Evolutionary conservation across 2,113 vertebrate species (phyloP), one percentile per base, ranked within the genome.

Genomic region (Eidolon helvum): DNA sequence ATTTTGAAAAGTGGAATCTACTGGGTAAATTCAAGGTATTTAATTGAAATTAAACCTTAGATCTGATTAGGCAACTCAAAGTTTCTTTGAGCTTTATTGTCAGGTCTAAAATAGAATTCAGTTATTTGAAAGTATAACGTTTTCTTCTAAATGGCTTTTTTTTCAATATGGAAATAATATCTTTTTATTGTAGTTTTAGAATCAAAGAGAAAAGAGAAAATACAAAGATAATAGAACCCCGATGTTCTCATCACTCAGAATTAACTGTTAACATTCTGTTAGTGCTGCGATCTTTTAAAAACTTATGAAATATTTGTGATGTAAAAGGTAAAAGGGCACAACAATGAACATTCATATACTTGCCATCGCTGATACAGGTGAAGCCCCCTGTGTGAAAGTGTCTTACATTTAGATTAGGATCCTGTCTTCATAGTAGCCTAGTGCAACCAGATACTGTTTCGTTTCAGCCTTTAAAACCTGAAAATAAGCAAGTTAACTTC

Each of bases 31-130:
- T 95, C 69, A 75, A 43, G 59, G 16, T 90, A 83, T 94, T 87
- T 93, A 24, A 71, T 91, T 68, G 48, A 94, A 92, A 80, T 94
- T 57, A 90, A 87, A 30, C 1, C 43, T 92, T 90, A 78, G 30
- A 40, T 87, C 45, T 86, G 77, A 96, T 40, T 68, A 72, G 84
- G 78, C 30, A 93, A 65, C 50, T 89, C 43, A 59, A 53, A 63
- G 11, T 72, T 93, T 92, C 80, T 74, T 30, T 88, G 59, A 93
- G 10, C 21, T 90, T 95, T 95, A 86, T 89, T 93, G 50, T 92
- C 75, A 96, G n/a, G 69, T 93, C 93, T 94, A 96, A 96, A 94
- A 92, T 84, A 93, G 59, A 95, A 92, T 90, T 97, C 69, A 61
- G 4, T 89, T 86, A 66, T 95, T 97, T 96, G 79, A 92, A 94